Conservation (phyloP, 37 sponge, comb jelly and placozoan species). For the Tethya wilhelma region DNA sequence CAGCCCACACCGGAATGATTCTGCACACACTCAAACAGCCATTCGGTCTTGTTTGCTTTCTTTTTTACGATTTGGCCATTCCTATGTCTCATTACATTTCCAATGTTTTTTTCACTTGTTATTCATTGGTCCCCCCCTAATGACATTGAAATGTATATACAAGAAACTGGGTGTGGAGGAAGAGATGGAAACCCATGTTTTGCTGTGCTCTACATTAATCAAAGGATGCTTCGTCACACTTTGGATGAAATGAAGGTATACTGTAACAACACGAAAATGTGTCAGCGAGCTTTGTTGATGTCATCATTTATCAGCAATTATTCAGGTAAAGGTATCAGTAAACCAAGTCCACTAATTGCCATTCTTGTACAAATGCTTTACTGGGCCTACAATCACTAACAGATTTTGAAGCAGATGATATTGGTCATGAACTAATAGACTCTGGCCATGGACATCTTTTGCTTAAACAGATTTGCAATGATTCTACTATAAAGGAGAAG, state of each 20-base stretch:
- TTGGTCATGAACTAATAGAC: neutral
- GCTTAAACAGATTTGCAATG: neutral
- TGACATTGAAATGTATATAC: constrained; percentile 44
- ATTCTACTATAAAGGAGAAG: neutral
- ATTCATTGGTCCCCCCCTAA: constrained; percentile 57
- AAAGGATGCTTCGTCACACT: neutral
- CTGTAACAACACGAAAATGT: constrained; percentile 25
- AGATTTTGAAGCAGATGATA: neutral
- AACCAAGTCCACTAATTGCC: neutral
- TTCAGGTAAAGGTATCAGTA: neutral
- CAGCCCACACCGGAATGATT: no score
- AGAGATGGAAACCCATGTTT: constrained; percentile 42
- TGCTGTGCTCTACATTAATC: constrained; percentile 21
- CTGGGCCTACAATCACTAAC: neutral
- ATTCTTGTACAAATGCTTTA: neutral
- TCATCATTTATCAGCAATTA: neutral
- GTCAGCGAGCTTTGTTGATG: constrained; percentile 29
- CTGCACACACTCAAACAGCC: no score
- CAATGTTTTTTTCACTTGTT: no score
- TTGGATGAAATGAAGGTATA: constrained; percentile 19
- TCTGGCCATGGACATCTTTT: neutral
- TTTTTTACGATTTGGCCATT: no score
- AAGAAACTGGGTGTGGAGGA: constrained; percentile 63
- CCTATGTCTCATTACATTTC: no score
- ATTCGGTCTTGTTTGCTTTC: no score